A percentile compares a stretch with the other conserved stretches of the same genome.
Evolutionary conservation across 2,888 invertebrate genomes (phyloP).

Genomic region (Eledone cirrhosa): DNA sequence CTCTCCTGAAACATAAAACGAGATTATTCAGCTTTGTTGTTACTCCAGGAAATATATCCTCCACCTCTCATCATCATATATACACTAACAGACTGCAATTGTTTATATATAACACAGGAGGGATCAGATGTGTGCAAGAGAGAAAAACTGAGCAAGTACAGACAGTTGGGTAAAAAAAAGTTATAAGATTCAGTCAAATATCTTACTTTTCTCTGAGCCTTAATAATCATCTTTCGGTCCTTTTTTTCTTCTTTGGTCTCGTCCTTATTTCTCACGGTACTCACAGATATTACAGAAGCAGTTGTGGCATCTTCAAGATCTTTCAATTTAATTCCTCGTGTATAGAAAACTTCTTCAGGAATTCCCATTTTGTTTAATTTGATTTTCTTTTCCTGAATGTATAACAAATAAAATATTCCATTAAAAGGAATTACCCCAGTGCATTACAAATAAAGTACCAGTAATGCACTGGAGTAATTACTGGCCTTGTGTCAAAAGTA

Average conservation of each 20-base stretch:
- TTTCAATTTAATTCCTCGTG: slow-evolving; percentile 53
- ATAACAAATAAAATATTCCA: too few relatives aligned
- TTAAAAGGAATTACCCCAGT: too few relatives aligned
- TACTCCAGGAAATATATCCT: background rate
- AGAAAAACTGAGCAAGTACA: background rate
- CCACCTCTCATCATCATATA: background rate
- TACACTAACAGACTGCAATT: background rate
- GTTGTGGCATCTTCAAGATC: slow-evolving; percentile 51
- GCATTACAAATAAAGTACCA: too few relatives aligned
- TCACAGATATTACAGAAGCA: slow-evolving; percentile 43
- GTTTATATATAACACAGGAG: too few relatives aligned
- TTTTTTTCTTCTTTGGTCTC: slow-evolving; percentile 61
- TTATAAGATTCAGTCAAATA: background rate
- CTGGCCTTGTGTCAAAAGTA: too few relatives aligned
- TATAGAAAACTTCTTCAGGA: slow-evolving; percentile 47
- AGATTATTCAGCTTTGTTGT: background rate
- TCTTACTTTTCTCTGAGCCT: slow-evolving; percentile 60
- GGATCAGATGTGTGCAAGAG: slow-evolving; percentile 11
- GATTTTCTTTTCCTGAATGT: slow-evolving; percentile 38
- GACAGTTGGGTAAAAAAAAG: background rate
- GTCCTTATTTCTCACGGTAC: slow-evolving; percentile 53
- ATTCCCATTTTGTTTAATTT: slow-evolving; percentile 50
- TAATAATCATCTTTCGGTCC: slow-evolving; percentile 60
- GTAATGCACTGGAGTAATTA: too few relatives aligned
- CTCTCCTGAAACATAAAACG: slow-evolving; percentile 51